phyloP scores from a whole-genome alignment of 2,113 vertebrate species.

The Ameiurus melas region DNA sequence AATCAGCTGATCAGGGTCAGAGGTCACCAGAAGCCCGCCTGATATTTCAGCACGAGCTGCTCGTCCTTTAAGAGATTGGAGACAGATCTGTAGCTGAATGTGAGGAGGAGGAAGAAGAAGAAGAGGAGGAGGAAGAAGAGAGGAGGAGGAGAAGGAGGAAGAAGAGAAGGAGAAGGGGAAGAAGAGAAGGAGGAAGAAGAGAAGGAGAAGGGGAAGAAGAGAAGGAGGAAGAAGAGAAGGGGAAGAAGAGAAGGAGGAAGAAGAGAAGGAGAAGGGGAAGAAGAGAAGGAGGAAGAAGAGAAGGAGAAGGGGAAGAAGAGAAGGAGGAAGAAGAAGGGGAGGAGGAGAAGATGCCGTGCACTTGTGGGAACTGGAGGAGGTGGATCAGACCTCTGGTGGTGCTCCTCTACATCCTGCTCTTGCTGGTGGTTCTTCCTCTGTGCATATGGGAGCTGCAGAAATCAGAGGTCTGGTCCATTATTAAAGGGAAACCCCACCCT shows the following conservation, averaged over 20 bases:
- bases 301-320: no score
- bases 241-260: no score
- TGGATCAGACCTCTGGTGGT: conserved; percentile 93
- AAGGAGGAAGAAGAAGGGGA: not conserved
- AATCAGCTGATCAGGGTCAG: conserved; percentile 41
- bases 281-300: no score
- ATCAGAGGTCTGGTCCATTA: conserved; percentile 74
- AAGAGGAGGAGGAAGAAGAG: no score
- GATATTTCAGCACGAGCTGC: not conserved
- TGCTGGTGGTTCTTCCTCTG: conserved; percentile 84
- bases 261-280: no score
- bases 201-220: no score
- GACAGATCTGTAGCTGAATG: not conserved
- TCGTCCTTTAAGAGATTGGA: not conserved
- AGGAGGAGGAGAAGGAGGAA: no score
- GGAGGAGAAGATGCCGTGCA: conserved; percentile 82
- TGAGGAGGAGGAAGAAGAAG: conserved; percentile 5
- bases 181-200: no score
- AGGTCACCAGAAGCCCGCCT: not conserved
- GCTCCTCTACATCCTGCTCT: conserved; percentile 81
- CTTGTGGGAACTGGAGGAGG: conserved; percentile 91
- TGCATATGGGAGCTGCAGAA: conserved; percentile 92
- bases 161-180: conserved; percentile 2
- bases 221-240: no score
- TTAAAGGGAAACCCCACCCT: not conserved